Conservation (phyloP, 1,140 invertebrate species). For the Drosophila sp. region DNA sequence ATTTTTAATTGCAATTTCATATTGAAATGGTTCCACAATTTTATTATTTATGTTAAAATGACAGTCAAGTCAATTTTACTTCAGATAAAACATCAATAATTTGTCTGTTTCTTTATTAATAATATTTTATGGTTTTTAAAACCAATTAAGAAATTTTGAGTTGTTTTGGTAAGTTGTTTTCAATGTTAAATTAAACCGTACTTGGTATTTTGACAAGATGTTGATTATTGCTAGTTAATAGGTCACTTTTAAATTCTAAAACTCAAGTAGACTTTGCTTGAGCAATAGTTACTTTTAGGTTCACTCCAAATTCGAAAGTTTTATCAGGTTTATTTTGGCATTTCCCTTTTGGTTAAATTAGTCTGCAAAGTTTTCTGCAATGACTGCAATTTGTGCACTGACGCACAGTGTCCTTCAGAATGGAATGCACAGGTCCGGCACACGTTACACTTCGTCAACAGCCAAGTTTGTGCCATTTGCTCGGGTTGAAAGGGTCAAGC, state of each 20-base stretch:
- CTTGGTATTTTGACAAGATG: too few relatives aligned
- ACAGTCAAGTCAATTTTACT: too few relatives aligned
- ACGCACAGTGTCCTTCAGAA: conserved; percentile 12
- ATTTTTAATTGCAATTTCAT: too few relatives aligned
- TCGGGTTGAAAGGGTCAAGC: conserved; percentile 8
- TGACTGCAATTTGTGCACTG: conserved; percentile 22
- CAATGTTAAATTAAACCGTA: too few relatives aligned
- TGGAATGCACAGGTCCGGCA: conserved; percentile 4
- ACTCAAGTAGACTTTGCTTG: conserved; percentile 9
- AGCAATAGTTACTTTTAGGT: not conserved
- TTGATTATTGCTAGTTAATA: not conserved
- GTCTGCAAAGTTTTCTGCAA: not conserved
- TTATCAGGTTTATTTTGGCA: not conserved
- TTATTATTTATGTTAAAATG: too few relatives aligned
- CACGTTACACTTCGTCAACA: conserved; percentile 1
- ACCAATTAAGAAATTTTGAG: too few relatives aligned
- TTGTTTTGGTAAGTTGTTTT: too few relatives aligned
- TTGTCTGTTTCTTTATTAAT: too few relatives aligned
- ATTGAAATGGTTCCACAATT: too few relatives aligned
- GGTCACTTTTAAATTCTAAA: not conserved
- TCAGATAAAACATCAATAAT: too few relatives aligned
- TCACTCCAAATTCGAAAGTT: not conserved
- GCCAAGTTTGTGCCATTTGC: conserved; percentile 35
- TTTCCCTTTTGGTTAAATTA: not conserved
- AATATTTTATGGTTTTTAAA: too few relatives aligned